Percentiles rank a stretch among this genome's conserved stretches.
phyloP scores from a whole-genome alignment of 64 coral and sea anemone species.

The Catalaphyllia jardinei region DNA sequence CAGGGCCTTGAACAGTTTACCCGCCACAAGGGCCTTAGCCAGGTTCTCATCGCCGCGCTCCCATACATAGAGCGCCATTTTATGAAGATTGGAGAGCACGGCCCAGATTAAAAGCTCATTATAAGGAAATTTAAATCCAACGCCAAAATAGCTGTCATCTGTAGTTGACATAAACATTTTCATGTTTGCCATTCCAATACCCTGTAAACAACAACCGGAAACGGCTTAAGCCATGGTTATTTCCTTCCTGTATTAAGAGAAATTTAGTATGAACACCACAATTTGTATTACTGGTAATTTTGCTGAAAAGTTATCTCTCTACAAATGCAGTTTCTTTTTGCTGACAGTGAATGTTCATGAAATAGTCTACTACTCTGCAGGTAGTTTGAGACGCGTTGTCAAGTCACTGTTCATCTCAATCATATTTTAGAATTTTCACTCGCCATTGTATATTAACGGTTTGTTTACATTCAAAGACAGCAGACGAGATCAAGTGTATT shows the following conservation, averaged over 20 bases:
- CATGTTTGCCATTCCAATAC: constrained; percentile 21
- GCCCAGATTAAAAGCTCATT: constrained; percentile 47
- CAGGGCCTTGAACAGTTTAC: constrained; percentile 27
- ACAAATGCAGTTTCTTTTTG: too few species aligned
- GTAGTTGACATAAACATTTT: constrained; percentile 18
- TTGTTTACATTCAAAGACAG: too few species aligned
- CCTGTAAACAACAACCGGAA: neutral
- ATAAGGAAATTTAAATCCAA: constrained; percentile 40
- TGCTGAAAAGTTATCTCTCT: too few species aligned
- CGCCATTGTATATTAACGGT: too few species aligned
- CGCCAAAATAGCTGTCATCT: constrained; percentile 17
- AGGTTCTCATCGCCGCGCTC: constrained; percentile 45
- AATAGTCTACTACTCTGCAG: neutral
- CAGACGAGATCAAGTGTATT: too few species aligned
- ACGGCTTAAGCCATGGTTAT: too few species aligned
- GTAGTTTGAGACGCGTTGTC: too few species aligned
- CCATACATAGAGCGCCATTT: constrained; percentile 50
- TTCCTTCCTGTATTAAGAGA: too few species aligned
- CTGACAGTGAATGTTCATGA: neutral
- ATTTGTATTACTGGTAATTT: too few species aligned
- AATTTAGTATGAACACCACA: too few species aligned
- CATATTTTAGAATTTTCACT: too few species aligned
- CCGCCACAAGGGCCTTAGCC: constrained; percentile 41
- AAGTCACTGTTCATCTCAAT: neutral
- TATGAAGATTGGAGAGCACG: constrained; percentile 35